Conservation (phyloP, 2,113 vertebrate genomes). For the Phyllopteryx taeniolatus region DNA sequence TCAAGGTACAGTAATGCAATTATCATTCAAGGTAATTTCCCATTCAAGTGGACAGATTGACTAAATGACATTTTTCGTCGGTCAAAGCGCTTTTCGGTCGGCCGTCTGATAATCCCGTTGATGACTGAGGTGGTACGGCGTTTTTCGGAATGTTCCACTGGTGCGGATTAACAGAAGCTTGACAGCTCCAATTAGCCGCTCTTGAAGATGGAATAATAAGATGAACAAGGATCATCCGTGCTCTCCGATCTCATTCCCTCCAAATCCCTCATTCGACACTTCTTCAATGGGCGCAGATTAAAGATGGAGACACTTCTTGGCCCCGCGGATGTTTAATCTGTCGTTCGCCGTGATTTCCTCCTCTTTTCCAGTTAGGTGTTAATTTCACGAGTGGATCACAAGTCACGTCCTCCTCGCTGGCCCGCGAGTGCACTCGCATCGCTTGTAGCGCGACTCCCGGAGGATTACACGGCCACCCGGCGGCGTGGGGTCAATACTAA, state of each 20-base stretch:
- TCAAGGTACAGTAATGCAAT: background rate
- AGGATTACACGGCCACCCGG: constrained; percentile 35
- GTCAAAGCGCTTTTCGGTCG: too few relatives aligned
- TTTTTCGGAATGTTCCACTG: background rate
- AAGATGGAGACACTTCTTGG: constrained; percentile 3
- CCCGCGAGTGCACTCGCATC: background rate
- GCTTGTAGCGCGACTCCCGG: constrained; percentile 16
- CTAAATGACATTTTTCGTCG: background rate
- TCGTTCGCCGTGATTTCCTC: constrained; percentile 11
- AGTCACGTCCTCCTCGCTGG: constrained; percentile 38
- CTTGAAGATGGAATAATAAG: constrained; percentile 39
- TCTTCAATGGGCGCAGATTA: background rate
- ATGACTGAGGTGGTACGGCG: background rate
- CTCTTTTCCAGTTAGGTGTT: constrained; percentile 15
- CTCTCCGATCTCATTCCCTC: constrained; percentile 21
- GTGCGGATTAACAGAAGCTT: constrained; percentile 39
- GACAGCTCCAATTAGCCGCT: constrained; percentile 53
- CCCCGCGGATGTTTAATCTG: background rate
- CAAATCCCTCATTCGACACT: constrained; percentile 26
- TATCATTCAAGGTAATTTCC: background rate
- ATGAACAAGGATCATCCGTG: constrained; percentile 23
- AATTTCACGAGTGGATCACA: constrained; percentile 43
- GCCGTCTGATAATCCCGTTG: background rate
- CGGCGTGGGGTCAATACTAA: constrained; percentile 56
- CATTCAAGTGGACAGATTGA: background rate